Base-by-base conservation (phyloP, 1,140 invertebrate species). In the Drosophila insularis region DNA sequence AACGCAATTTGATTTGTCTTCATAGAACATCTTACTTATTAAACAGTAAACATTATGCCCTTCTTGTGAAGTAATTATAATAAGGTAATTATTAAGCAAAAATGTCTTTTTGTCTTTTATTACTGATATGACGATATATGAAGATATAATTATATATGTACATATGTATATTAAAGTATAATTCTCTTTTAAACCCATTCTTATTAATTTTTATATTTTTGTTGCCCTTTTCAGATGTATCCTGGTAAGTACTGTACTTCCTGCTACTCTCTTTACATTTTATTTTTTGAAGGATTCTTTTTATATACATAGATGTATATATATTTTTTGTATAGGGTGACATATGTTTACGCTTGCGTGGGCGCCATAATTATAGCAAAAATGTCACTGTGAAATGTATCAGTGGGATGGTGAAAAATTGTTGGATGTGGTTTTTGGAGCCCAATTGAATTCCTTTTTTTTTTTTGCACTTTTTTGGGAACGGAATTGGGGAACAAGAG, bases 291-390 rank as follows among this genome's bases (percentile, higher is more conserved):
- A 50, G 43, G 19, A 50, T 50, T 50, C 17, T 21, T 21, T 14
- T 43, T 27, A 27, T 27, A 27, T 27, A 27, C 23, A 23, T 23
- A 5, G 2, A 27, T 5, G 4, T 40, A 40, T 10, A n/a, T 50
- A 10, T 21, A 21, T 17, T 35, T 46, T 5, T 35, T 73, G 31
- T 8, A 58, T 61, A 27, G 19, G 54, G 50, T 68, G 60, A 75
- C 75, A 78, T 56, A 61, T 67, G 63, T 67, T 71, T 46, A 78
- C 72, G 75, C 75, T 72, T 71, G 63, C 68, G 71, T 78, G 68
- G 59, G 27, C 43, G 68, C 67, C 63, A 78, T 78, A 78, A 78
- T 75, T 75, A 75, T 74, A 54, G 58, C 66, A 74, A 71, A 74
- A 78, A 63, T 70, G 62, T 68, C 19, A 46, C 27, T 46, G 14